Conservation (phyloP, 2,113 vertebrate genomes). For the Corvus moneduloides region DNA sequence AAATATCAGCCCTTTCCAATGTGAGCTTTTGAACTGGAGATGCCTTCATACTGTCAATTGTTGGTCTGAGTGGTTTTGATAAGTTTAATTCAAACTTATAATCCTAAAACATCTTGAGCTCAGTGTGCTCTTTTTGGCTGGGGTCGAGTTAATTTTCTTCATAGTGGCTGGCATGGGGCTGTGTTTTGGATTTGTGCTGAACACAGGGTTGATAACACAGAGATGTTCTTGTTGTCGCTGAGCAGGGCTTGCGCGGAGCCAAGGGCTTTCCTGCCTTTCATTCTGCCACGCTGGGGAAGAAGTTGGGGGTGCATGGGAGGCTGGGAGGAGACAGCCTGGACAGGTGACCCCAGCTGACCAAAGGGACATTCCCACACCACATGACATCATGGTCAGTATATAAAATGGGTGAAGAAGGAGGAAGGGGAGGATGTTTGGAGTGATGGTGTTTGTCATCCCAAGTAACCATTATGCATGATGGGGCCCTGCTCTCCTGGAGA, state of each 20-base stretch:
- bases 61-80: neutral
- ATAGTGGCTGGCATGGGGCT: accelerated
- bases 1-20: neutral
- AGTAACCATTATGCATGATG: neutral
- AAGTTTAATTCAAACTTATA: neutral
- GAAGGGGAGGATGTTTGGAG: neutral
- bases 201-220: neutral
- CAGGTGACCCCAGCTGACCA: neutral
- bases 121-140: neutral
- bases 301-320: accelerated
- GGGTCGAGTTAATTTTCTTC: neutral
- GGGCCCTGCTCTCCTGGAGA: neutral
- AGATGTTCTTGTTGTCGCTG: neutral
- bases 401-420: neutral
- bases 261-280: neutral
- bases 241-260: neutral
- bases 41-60: neutral
- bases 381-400: too few relatives aligned
- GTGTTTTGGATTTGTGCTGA: neutral
- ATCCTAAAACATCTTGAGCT: neutral
- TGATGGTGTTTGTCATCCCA: neutral
- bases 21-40: neutral
- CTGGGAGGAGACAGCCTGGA: neutral
- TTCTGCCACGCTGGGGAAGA: accelerated
- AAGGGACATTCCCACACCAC: neutral